These are phyloP conservation scores for Priocnemis perturbator DNA, from an alignment of 2,888 invertebrate genomes.

Conservation along the genomic window DNA sequence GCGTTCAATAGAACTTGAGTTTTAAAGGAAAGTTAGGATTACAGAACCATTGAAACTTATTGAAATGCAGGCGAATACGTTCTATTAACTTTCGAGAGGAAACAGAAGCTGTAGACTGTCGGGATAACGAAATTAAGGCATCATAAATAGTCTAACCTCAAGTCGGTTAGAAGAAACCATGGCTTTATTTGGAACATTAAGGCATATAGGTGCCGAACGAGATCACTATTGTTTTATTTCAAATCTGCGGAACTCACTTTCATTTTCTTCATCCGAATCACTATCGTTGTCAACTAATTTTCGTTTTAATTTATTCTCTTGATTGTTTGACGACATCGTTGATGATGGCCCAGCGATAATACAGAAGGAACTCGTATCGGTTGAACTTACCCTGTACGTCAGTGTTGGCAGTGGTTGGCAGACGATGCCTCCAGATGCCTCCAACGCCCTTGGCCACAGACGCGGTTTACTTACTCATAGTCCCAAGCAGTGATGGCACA, in stretches of 20 bases:
- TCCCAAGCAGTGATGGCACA: too few species aligned
- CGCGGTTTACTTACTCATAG: too few species aligned
- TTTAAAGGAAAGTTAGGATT: neutral
- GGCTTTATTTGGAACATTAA: neutral
- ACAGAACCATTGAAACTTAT: neutral
- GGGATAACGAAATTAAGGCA: too few species aligned
- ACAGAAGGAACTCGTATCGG: neutral
- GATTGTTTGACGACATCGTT: slow-evolving; percentile 48
- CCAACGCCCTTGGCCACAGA: too few species aligned
- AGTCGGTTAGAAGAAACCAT: slow-evolving; percentile 31
- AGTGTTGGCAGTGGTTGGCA: too few species aligned
- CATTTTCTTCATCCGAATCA: slow-evolving; percentile 59
- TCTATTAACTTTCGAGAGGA: too few species aligned
- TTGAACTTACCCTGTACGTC: too few species aligned
- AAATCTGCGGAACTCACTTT: slow-evolving; percentile 49
- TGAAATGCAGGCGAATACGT: neutral
- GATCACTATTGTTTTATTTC: too few species aligned
- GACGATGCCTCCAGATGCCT: too few species aligned
- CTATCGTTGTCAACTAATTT: slow-evolving; percentile 50
- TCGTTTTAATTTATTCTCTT: slow-evolving; percentile 50
- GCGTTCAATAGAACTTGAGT: neutral
- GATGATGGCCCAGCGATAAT: neutral
- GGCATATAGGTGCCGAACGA: too few species aligned
- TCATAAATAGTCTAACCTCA: slow-evolving; percentile 39
- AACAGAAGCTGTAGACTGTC: neutral